Evolutionary conservation across 2,113 vertebrate species (phyloP).

Genomic region (Leuciscus idus): DNA sequence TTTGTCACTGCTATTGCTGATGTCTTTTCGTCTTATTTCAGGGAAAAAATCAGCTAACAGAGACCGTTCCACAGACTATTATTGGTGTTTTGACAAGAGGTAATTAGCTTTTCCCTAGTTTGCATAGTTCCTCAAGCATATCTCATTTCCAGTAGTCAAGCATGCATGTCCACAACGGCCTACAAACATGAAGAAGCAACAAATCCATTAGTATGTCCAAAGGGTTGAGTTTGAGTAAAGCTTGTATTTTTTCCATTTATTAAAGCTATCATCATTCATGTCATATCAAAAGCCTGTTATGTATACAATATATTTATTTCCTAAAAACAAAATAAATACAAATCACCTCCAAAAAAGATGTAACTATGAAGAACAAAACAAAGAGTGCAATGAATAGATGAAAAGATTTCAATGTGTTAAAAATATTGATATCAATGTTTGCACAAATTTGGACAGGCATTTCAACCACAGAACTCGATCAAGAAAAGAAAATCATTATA

Average conservation of each 20-base stretch:
- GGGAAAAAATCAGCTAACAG: conserved; percentile 5
- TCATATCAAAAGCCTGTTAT: background rate
- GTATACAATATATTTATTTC: background rate
- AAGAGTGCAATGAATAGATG: too few relatives aligned
- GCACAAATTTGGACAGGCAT: background rate
- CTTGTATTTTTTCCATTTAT: background rate
- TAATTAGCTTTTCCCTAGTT: conserved; percentile 13
- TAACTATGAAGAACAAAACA: too few relatives aligned
- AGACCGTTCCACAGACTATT: background rate
- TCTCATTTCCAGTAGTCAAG: background rate
- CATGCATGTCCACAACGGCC: background rate
- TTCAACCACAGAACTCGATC: background rate
- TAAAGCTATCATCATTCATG: background rate
- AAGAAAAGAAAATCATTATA: background rate
- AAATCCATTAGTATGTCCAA: background rate
- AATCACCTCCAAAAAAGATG: background rate
- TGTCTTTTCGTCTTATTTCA: background rate
- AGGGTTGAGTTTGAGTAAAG: background rate
- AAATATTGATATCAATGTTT: too few relatives aligned
- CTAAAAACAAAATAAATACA: background rate
- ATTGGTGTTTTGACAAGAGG: background rate
- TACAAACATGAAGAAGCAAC: background rate
- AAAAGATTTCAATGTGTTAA: too few relatives aligned
- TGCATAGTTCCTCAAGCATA: background rate
- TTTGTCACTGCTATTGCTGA: conserved; percentile 6